A percentile compares a stretch with the other conserved stretches of the same genome.
Conservation (phyloP, 2,797 vertebrate species). For the Coreius guichenoti region DNA sequence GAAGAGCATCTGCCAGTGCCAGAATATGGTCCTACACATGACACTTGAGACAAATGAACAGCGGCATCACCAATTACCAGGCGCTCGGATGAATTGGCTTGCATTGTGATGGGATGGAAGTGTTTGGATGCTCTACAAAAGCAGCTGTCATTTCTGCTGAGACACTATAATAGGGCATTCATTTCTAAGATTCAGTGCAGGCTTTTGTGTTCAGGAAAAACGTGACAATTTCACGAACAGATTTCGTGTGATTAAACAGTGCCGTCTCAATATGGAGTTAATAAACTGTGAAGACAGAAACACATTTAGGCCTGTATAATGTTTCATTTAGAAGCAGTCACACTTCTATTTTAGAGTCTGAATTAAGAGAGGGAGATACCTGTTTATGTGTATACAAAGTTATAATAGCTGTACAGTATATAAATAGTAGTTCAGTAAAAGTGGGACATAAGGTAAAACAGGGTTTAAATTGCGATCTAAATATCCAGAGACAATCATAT, state of each 20-base stretch:
- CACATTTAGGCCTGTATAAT: conserved; percentile 26
- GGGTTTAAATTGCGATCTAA: not conserved
- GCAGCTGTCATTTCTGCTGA: conserved; percentile 78
- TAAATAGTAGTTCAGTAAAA: not conserved
- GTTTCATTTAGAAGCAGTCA: conserved; percentile 23
- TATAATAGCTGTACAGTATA: not conserved
- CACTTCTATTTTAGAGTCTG: not conserved
- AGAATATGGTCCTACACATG: conserved; percentile 50
- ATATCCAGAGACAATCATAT: not conserved
- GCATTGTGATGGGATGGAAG: conserved; percentile 77
- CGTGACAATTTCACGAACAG: conserved; percentile 45
- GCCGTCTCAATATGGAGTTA: conserved; percentile 53
- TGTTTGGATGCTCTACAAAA: conserved; percentile 76
- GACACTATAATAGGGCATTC: conserved; percentile 75
- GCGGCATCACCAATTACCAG: conserved; percentile 72
- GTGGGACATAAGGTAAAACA: not conserved
- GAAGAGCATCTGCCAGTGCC: conserved; percentile 38
- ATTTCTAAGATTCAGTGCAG: conserved; percentile 75
- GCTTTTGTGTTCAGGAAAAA: conserved; percentile 65
- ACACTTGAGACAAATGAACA: conserved; percentile 54
- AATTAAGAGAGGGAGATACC: not conserved
- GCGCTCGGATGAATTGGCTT: conserved; percentile 78
- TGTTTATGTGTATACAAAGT: not conserved
- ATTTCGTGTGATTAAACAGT: conserved; percentile 56
- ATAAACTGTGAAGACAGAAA: conserved; percentile 46